A percentile compares a stretch with the other conserved stretches of the same genome.
Evolutionary conservation across 1,140 invertebrate genomes (phyloP).

Genomic region (Andrena cerasifolii): DNA sequence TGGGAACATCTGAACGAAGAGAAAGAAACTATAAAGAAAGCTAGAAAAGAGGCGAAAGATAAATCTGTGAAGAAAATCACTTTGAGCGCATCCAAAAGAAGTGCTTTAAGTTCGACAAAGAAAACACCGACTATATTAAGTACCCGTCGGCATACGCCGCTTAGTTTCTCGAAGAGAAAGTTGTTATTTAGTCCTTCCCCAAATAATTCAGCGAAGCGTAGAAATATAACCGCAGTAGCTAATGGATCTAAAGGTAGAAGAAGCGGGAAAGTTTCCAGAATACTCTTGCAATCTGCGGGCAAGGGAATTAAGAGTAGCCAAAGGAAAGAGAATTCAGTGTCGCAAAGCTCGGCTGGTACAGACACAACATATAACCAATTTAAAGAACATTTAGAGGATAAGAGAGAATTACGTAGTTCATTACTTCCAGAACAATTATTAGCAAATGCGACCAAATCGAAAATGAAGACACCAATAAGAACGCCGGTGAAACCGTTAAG

Average conservation of each 20-base stretch:
- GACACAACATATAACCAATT: conserved; percentile 74
- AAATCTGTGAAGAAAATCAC: conserved; percentile 75
- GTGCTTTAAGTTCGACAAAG: conserved; percentile 6
- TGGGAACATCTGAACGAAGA: conserved; percentile 80
- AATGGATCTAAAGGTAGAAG: conserved; percentile 66
- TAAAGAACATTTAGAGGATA: conserved; percentile 75
- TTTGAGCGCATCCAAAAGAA: conserved; percentile 69
- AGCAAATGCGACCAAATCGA: conserved; percentile 52
- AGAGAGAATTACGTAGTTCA: conserved; percentile 76
- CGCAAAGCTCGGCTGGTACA: conserved; percentile 39
- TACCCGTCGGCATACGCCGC: conserved; percentile 59
- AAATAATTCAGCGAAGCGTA: conserved; percentile 63
- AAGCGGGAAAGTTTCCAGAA: conserved; percentile 56
- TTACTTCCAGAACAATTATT: conserved; percentile 69
- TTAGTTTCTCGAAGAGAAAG: conserved; percentile 72
- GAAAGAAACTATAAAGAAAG: conserved; percentile 76
- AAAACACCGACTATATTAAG: conserved; percentile 65
- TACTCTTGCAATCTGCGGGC: background rate
- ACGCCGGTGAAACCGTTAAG: conserved; percentile 77
- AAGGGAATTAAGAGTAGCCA: conserved; percentile 22
- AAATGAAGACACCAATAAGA: conserved; percentile 67
- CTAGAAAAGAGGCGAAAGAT: conserved; percentile 77
- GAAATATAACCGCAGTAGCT: conserved; percentile 51
- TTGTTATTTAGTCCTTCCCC: conserved; percentile 71
- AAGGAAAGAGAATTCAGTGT: conserved; percentile 32